Percentiles rank a stretch among this genome's conserved stretches.
phyloP scores from a whole-genome alignment of 2,113 vertebrate species.

The Daboia siamensis region DNA sequence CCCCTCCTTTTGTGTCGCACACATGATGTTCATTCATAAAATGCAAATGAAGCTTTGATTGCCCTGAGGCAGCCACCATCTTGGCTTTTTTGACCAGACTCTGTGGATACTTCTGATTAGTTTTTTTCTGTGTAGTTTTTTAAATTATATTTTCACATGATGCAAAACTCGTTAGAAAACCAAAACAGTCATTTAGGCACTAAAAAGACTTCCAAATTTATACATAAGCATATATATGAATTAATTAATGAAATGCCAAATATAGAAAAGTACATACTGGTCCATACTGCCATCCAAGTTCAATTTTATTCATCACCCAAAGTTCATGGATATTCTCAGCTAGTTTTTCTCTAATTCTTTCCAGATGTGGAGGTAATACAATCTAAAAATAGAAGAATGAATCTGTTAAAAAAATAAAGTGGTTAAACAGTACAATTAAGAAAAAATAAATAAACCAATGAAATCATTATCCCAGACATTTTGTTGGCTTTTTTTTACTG shows the following conservation, averaged over 20 bases:
- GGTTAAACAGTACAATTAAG: background rate
- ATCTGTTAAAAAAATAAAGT: background rate
- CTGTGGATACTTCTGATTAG: background rate
- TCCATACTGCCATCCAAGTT: constrained; percentile 93
- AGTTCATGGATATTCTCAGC: constrained; percentile 97
- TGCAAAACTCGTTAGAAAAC: background rate
- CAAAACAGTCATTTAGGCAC: rapidly evolving
- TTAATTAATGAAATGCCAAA: constrained; percentile 25
- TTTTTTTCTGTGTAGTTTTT: background rate
- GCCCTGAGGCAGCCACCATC: background rate
- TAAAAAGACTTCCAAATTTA: background rate
- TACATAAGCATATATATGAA: background rate
- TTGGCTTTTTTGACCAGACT: background rate
- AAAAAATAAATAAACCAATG: background rate
- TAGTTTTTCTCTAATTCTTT: constrained; percentile 91
- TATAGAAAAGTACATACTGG: constrained; percentile 72
- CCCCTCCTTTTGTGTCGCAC: background rate
- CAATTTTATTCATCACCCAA: constrained; percentile 98
- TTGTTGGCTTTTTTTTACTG: background rate
- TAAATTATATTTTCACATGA: background rate
- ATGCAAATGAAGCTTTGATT: background rate
- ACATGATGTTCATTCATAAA: background rate
- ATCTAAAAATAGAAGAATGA: constrained; percentile 70
- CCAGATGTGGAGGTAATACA: constrained; percentile 87
- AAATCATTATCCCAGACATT: background rate